Conservation (phyloP, 2,888 invertebrate genomes). For the Stomorhina lunata region DNA sequence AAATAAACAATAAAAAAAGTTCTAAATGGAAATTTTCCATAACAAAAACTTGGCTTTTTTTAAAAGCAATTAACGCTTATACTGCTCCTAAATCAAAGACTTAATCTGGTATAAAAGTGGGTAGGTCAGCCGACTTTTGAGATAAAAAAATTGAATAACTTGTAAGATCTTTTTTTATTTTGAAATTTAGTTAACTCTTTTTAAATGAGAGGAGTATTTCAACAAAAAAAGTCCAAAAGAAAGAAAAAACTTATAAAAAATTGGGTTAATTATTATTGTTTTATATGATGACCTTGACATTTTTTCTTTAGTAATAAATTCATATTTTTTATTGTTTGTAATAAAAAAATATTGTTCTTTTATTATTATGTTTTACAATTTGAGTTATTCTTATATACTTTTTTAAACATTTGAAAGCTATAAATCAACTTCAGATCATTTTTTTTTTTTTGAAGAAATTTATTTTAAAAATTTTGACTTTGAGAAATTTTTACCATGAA, state of each 20-base stretch:
- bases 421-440: too few relatives aligned
- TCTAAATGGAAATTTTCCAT: constrained; percentile 40
- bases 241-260: neutral
- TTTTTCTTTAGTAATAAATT: neutral
- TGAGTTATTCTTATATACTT: too few relatives aligned
- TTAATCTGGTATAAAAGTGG: neutral
- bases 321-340: neutral
- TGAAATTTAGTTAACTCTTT: neutral
- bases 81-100: neutral
- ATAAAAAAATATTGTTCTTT: neutral
- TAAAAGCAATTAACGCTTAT: neutral
- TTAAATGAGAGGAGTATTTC: neutral
- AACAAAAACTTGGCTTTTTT: neutral
- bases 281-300: constrained; percentile 28
- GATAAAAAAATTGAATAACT: too few relatives aligned
- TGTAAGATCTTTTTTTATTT: neutral
- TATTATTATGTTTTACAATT: neutral
- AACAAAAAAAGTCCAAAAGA: neutral
- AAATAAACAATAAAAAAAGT: neutral
- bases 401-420: too few relatives aligned
- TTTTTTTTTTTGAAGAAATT: too few relatives aligned
- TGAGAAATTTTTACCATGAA: too few relatives aligned
- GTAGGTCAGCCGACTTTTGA: too few relatives aligned
- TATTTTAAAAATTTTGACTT: too few relatives aligned
- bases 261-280: constrained; percentile 27